Evolutionary conservation across 2,797 vertebrate genomes (phyloP).

Genomic region (Alfaro cultratus): DNA sequence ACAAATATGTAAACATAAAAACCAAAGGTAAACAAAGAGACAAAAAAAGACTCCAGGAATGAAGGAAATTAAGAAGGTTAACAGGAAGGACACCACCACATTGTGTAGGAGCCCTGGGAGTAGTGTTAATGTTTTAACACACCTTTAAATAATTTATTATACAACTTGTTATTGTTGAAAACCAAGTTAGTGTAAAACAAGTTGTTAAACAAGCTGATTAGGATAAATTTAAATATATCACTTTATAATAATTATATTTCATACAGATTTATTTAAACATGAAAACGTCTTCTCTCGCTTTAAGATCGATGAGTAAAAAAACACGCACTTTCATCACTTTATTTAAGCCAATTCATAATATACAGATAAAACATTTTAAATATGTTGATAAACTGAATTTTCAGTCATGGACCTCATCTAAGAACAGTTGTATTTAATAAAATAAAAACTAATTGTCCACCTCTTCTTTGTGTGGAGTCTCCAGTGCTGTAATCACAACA

Average conservation of each 20-base stretch:
- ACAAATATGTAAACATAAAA: not conserved
- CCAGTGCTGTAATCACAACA: slow-evolving; percentile 36
- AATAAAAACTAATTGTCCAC: slow-evolving; percentile 34
- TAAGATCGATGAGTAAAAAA: not conserved
- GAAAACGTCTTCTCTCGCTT: not conserved
- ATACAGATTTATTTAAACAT: not conserved
- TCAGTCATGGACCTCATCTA: slow-evolving; percentile 40
- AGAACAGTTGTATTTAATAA: slow-evolving; percentile 40
- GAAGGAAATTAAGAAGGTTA: not conserved
- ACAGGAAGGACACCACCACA: not conserved
- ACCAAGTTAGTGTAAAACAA: not conserved
- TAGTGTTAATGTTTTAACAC: not conserved
- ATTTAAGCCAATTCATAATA: slow-evolving; percentile 60
- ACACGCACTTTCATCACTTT: slow-evolving; percentile 32
- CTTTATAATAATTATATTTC: not conserved
- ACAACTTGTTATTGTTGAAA: not conserved
- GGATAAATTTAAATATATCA: not conserved
- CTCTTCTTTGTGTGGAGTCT: slow-evolving; percentile 14
- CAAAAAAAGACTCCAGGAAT: not conserved
- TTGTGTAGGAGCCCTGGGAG: not conserved
- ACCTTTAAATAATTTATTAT: not conserved
- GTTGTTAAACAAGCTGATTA: not conserved
- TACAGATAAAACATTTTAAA: slow-evolving; percentile 65
- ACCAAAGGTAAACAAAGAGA: not conserved
- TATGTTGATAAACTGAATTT: slow-evolving; percentile 63